Evolutionary conservation across 2,113 vertebrate genomes (phyloP).

Genomic region (Chaenocephalus aceratus): DNA sequence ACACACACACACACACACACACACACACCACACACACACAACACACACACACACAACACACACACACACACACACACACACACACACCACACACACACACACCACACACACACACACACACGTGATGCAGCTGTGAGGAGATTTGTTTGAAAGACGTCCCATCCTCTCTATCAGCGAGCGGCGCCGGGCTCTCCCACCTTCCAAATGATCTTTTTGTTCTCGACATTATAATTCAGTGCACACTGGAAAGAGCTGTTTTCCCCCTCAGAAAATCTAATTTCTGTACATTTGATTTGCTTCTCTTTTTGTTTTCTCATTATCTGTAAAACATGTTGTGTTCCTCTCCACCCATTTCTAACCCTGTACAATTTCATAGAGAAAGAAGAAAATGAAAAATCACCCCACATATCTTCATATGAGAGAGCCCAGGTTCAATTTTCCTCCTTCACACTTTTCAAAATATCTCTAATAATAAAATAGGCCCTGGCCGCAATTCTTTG

Average conservation of each 20-base stretch:
- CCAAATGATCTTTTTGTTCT: slow-evolving; percentile 51
- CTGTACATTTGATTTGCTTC: slow-evolving; percentile 67
- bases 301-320: slow-evolving; percentile 80
- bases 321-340: slow-evolving; percentile 43
- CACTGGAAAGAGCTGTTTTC: slow-evolving; percentile 60
- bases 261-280: slow-evolving; percentile 61
- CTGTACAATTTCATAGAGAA: slow-evolving; percentile 52
- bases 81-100: too few species aligned
- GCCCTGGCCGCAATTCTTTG: slow-evolving; percentile 64
- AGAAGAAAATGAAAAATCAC: slow-evolving; percentile 60
- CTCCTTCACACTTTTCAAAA: slow-evolving; percentile 54
- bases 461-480: slow-evolving; percentile 71
- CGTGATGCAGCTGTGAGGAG: slow-evolving; percentile 38
- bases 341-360: slow-evolving; percentile 33
- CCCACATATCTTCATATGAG: slow-evolving; percentile 42
- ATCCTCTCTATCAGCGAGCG: slow-evolving; percentile 32
- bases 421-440: slow-evolving; percentile 55
- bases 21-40: too few species aligned
- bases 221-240: slow-evolving; percentile 70
- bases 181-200: slow-evolving; percentile 28
- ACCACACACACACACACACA: background rate
- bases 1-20: too few species aligned
- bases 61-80: too few species aligned
- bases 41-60: too few species aligned
- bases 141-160: slow-evolving; percentile 49